These are phyloP conservation scores for Columba livia DNA, from an alignment of 2,113 vertebrate genomes.

Conservation along the genomic window DNA sequence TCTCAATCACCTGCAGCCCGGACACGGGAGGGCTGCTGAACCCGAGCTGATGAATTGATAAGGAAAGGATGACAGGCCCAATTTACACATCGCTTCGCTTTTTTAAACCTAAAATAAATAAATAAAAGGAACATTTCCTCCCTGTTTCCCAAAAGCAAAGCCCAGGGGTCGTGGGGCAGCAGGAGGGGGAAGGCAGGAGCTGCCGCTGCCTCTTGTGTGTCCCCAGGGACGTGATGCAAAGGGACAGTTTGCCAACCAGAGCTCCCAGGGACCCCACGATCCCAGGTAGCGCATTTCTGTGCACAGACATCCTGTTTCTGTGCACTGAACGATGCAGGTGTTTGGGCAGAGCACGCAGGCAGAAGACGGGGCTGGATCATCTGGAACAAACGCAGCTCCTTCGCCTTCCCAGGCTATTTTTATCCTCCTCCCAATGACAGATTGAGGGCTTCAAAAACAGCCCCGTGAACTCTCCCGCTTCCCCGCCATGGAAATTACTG, in stretches of 20 bases:
- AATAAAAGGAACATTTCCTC: not conserved
- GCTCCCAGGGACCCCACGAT: too few species aligned
- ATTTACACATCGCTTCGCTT: not conserved
- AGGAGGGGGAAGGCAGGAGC: not conserved
- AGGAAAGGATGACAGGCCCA: not conserved
- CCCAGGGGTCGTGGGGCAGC: not conserved
- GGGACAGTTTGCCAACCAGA: not conserved
- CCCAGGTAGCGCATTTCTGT: fast-evolving
- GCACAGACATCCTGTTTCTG: fast-evolving
- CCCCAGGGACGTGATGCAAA: fast-evolving
- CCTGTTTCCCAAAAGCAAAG: not conserved
- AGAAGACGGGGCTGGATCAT: not conserved
- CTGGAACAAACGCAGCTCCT: not conserved
- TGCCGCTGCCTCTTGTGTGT: not conserved
- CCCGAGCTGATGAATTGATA: not conserved
- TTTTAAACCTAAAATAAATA: too few species aligned
- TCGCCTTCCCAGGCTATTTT: conserved; percentile 24
- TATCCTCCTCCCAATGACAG: conserved; percentile 29
- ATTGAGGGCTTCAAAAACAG: conserved; percentile 44
- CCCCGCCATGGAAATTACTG: conserved; percentile 49
- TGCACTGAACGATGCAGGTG: fast-evolving
- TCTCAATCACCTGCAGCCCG: fast-evolving
- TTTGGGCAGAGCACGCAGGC: not conserved
- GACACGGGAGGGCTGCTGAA: not conserved
- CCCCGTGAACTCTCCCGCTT: conserved; percentile 41